Conservation (phyloP, 2,797 vertebrate species). For the Schizothorax lantsangensis region DNA sequence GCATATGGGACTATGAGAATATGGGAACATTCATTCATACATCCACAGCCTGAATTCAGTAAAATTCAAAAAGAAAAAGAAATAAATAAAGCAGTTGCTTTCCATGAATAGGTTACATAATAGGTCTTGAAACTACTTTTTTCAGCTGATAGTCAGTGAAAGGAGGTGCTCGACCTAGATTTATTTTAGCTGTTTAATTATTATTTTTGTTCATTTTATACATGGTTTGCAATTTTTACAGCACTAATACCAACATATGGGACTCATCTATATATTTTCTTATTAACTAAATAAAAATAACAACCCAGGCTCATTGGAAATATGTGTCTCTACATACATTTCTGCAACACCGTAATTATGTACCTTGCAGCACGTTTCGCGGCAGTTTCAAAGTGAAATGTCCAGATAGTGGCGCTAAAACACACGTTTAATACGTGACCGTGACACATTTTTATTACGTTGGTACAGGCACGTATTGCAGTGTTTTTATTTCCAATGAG, state of each 20-base stretch:
- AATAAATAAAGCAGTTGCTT: background rate
- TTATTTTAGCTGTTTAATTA: background rate
- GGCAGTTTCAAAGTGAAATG: too few species aligned
- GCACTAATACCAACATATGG: background rate
- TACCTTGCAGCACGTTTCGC: too few species aligned
- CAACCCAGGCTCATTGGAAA: too few species aligned
- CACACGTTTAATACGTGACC: too few species aligned
- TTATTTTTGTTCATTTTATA: background rate
- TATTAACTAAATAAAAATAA: background rate
- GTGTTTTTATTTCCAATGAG: too few species aligned
- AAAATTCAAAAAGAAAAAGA: background rate
- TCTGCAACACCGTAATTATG: too few species aligned
- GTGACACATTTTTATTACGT: too few species aligned
- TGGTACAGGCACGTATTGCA: too few species aligned
- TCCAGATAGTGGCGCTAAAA: too few species aligned
- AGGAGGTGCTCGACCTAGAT: background rate
- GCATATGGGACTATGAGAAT: background rate
- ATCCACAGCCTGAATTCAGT: constrained; percentile 13
- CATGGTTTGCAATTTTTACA: background rate
- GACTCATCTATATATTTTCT: background rate
- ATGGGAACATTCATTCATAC: background rate
- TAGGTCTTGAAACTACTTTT: background rate
- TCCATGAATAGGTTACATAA: background rate
- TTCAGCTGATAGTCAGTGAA: background rate
- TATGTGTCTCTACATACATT: too few species aligned